phyloP scores from a whole-genome alignment of 2,797 vertebrate species.

The Schizopygopsis pylzovi region DNA sequence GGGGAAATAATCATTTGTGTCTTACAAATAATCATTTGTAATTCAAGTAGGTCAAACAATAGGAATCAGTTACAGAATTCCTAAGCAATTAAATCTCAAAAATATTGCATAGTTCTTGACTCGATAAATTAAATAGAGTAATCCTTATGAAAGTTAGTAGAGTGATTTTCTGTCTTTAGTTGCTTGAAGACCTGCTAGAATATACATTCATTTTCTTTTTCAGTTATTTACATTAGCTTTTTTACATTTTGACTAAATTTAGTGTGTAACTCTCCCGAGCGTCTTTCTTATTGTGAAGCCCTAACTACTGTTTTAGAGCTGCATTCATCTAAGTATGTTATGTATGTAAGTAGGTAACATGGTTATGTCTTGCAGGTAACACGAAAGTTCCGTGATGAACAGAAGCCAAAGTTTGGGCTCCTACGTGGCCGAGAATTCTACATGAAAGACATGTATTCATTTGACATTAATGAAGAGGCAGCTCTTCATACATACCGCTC shows the following conservation, averaged over 20 bases:
- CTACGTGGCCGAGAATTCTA: conserved; percentile 95
- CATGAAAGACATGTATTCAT: conserved; percentile 99
- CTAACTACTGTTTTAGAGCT: background rate
- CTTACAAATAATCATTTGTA: too few species aligned
- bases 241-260: background rate
- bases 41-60: too few species aligned
- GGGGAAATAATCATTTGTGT: too few species aligned
- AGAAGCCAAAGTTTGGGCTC: conserved; percentile 91
- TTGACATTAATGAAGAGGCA: conserved; percentile 83
- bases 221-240: too few species aligned
- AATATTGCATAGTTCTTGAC: too few species aligned
- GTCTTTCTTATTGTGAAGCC: background rate
- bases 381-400: conserved; percentile 94
- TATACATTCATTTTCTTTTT: too few species aligned
- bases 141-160: too few species aligned
- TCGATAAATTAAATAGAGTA: too few species aligned
- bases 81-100: too few species aligned
- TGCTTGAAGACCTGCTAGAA: too few species aligned
- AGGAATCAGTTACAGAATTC: too few species aligned
- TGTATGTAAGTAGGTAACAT: background rate
- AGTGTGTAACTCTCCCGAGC: background rate
- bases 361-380: conserved; percentile 78
- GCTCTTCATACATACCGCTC: conserved; percentile 84
- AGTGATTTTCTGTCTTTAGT: too few species aligned
- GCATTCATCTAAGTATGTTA: background rate